Evolutionary conservation across 2,113 vertebrate species (phyloP), one percentile per base, ranked within the genome.

Genomic region (Gavialis gangeticus): DNA sequence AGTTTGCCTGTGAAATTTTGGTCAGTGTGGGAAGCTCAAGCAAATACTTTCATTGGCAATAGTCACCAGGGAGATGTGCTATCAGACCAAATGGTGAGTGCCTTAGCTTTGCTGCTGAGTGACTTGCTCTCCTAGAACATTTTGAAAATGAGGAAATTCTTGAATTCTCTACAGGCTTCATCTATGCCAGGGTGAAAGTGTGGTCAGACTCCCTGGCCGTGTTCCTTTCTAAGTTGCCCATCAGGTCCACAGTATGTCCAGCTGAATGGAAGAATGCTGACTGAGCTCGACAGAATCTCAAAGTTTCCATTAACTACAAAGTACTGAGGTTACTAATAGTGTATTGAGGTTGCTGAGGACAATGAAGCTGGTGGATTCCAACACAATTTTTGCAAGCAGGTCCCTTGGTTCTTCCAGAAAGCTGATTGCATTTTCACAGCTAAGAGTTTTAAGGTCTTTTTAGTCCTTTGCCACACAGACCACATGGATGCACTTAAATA

Each of bases 331-430:
- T 81, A 60, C 56, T 46, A 46, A 46, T 46, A 46, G 46, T 91
- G 90, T 85, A 76, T 30, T 87, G 37, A 71, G 37, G 19, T 46
- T 46, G 28, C 67, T 82, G 69, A 81, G 37, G 37, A 83, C 57
- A 95, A 87, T 3, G 16, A 92, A 82, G 16, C 34, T 46, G 67
- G 82, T 12, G 58, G 37, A 62, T 62, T 75, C 10, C 59, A 24
- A 28, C 66, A 54, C 25, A 71, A 59, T 34, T 90, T 28, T 64
- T 64, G 88, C 9, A 59, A 92, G 59, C 67, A 89, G 88, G 82
- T 64, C 30, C 30, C 15, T 71, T 55, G 21, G 34, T 92, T 95
- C 90, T 93, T 85, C 84, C 30, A 75, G 75, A 64, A 92, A 94
- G 82, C 18, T 91, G 37, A 63, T 62, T 73, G 14, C n/a, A 67